Evolutionary conservation across 2,113 vertebrate species (phyloP).

Genomic region (Myiozetetes cayanensis): DNA sequence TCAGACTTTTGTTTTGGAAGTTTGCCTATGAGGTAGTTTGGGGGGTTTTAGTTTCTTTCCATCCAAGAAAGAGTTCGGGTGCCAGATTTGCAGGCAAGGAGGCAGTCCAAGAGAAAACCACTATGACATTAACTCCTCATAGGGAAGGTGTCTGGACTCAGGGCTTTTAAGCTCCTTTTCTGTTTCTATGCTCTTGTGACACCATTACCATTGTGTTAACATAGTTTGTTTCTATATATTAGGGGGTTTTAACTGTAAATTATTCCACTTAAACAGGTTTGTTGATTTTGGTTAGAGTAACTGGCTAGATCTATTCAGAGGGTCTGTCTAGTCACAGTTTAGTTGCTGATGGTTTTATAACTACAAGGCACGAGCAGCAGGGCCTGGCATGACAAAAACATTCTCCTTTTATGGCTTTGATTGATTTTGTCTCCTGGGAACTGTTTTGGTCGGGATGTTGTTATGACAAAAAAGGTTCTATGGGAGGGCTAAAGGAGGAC

Average conservation of each 20-base stretch:
- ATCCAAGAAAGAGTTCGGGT: not conserved
- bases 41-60: not conserved
- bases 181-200: not conserved
- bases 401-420: conserved; percentile 11
- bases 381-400: not conserved
- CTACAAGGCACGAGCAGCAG: not conserved
- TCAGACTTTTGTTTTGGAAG: not conserved
- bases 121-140: not conserved
- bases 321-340: not conserved
- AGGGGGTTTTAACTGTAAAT: not conserved
- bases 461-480: not conserved
- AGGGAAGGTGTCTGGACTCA: not conserved
- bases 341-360: not conserved
- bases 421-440: not conserved
- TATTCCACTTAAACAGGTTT: not conserved
- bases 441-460: not conserved
- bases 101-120: not conserved
- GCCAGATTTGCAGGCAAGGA: not conserved
- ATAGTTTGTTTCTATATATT: not conserved
- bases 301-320: not conserved
- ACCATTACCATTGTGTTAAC: accelerated
- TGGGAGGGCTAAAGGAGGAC: not conserved
- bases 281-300: not conserved
- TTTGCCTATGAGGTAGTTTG: not conserved
- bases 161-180: not conserved